Base-by-base conservation (phyloP, 2,888 invertebrate species). In the Ochropleura plecta region DNA sequence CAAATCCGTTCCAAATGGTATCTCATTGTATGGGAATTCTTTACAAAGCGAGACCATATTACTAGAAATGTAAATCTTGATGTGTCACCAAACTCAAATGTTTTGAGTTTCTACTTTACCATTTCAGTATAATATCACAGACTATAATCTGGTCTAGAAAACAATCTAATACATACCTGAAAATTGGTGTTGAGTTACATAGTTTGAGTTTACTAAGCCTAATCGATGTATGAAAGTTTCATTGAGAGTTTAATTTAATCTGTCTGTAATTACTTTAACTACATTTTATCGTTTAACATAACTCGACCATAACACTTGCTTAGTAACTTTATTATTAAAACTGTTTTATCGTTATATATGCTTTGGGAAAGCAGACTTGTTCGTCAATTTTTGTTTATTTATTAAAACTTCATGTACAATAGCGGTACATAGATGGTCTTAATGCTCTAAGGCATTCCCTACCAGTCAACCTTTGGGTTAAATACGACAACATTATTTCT, bases 231-330 rank as follows among this genome's bases (percentile, higher is more conserved):
- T n/a, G 18, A 69, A 69, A 63, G 55, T 76, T 76, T 69, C 7
- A 76, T 46, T 76, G 3, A 51, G 6, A n/a, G 70, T 57, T 63
- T 57, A 76, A 76, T 40, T 57, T 64, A 57, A 77, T 77, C 70
- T 40, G 6, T 46, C n/a, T 77, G 18, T 64, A 64, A 77, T 57
- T 57, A 76, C 49, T 76, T 76, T 46, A 57, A 12, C 44, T 46
- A 18, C 0, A 30, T 46, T 71, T 67, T 60, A 20, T n/a, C 10
- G n/a, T 20, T 49, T 48, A 18, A 59, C 1, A 14, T 49, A 44
- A 51, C 18, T 51, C 4, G 44, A 65, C 14, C 8, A 16, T 53
- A 51, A 55, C 14, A 75, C 4, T 57, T 65, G 16, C 9, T 30
- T 18, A 16, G 7, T 20, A 3, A 53, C 9, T 57, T 49, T 73